phyloP scores from a whole-genome alignment of 1,140 invertebrate genomes.

The Drosophila orena region DNA sequence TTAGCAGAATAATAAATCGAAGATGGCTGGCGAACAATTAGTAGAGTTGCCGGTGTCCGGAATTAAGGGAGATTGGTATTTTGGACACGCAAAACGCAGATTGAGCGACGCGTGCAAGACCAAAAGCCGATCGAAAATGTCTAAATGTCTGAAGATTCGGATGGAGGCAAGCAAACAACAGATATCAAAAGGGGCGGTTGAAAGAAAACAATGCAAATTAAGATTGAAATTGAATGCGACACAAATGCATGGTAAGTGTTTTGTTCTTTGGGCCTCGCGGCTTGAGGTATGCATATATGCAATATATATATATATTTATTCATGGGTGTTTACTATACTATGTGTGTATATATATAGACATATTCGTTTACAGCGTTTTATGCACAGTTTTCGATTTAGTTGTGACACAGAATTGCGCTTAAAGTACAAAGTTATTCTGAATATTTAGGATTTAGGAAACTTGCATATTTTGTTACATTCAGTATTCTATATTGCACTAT shows the following conservation, averaged over 20 bases:
- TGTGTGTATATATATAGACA: constrained; percentile 16
- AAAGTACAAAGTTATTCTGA: constrained; percentile 7
- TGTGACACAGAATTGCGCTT: constrained; percentile 37
- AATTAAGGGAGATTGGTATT: constrained; percentile 66
- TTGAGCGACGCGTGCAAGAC: constrained; percentile 61
- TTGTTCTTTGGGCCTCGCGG: constrained; percentile 37
- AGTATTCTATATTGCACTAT: constrained; percentile 66
- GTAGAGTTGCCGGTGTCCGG: constrained; percentile 41
- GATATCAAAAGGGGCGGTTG: constrained; percentile 18
- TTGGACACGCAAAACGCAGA: constrained; percentile 58
- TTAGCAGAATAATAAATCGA: constrained; percentile 41
- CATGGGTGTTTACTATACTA: constrained; percentile 27
- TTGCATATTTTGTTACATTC: constrained; percentile 19
- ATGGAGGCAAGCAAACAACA: constrained; percentile 9
- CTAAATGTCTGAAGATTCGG: constrained; percentile 17
- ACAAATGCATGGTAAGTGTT: constrained; percentile 64
- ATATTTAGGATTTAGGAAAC: constrained; percentile 42
- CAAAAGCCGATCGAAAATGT: constrained; percentile 35
- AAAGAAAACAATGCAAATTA: constrained; percentile 57
- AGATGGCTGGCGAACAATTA: constrained; percentile 39
- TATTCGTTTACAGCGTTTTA: constrained; percentile 53
- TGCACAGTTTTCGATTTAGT: constrained; percentile 63
- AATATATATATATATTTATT: constrained; percentile 45
- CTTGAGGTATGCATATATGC: constrained; percentile 68
- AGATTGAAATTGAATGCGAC: constrained; percentile 56